Evolutionary conservation across 2,888 invertebrate species (phyloP).

Genomic region (Octonoba sinensis): DNA sequence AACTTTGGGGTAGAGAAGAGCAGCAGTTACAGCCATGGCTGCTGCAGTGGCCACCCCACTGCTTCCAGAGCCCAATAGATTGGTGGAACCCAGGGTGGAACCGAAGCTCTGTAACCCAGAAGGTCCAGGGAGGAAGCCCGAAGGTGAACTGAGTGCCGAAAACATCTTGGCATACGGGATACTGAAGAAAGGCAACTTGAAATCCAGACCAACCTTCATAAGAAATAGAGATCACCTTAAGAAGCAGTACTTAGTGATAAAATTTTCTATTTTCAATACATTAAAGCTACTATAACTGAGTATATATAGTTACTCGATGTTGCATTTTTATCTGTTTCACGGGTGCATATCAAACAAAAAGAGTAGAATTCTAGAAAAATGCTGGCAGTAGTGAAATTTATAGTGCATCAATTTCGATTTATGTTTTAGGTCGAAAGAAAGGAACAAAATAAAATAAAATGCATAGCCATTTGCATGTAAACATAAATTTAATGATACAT

Average conservation of each 20-base stretch:
- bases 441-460: too few relatives aligned
- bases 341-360: too few relatives aligned
- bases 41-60: constrained; percentile 49
- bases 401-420: too few relatives aligned
- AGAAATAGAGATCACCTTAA: not conserved
- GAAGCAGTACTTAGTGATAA: not conserved
- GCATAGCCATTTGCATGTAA: too few relatives aligned
- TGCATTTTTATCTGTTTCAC: not conserved
- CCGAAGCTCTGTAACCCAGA: constrained; percentile 28
- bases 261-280: not conserved
- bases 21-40: constrained; percentile 58
- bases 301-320: not conserved
- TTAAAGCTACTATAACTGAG: not conserved
- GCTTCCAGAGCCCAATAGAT: constrained; percentile 26
- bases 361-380: too few relatives aligned
- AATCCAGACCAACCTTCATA: constrained; percentile 51
- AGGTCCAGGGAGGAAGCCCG: not conserved
- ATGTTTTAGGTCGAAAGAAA: too few relatives aligned
- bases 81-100: not conserved
- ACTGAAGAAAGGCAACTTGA: constrained; percentile 62
- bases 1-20: constrained; percentile 56
- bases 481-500: too few relatives aligned
- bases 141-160: constrained; percentile 27
- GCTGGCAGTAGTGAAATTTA: too few relatives aligned
- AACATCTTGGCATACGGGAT: constrained; percentile 54